Evolutionary conservation across 2,113 vertebrate genomes (phyloP), one percentile per base, ranked within the genome.

Genomic region (Stictonetta naevosa): DNA sequence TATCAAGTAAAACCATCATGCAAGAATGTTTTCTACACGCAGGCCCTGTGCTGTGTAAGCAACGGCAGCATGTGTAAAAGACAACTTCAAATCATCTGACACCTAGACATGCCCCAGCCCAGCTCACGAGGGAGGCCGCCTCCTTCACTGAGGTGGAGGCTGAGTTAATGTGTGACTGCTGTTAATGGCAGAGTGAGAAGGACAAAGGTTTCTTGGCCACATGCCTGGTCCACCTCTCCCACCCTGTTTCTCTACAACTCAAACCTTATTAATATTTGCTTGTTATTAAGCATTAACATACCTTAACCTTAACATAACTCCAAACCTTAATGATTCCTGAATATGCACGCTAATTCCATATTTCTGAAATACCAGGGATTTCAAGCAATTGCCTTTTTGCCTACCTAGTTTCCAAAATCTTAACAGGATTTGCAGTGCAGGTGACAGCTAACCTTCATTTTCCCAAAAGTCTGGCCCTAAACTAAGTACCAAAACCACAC

Each of bases 121-220:
- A 34, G 74, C n/a, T 15, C 55, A 56, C 5, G 7, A 90, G 52
- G 40, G 50, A 20, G 7, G 5, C 34, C 79, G n/a, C 58, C 34
- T 82, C 38, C 4, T 5, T 69, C 33, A 11, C 42, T 6, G 11
- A 25, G 15, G n/a, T 17, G 56, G 83, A 52, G 90, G 71, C 74
- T 40, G 60, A 92, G 94, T 97, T 96, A 93, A 97, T 94, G 83
- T 94, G 88, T 96, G 95, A 93, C 94, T 93, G 34, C 38, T 42
- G 77, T 72, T 83, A 81, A 84, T 68, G 80, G 80, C 64, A 88
- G 64, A 86, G 52, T 0, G 0, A 82, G 84, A 91, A 90, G 88
- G 72, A 77, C 77, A 91, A 95, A 96, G 95, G 92, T 94, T 95
- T 86, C 66, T 52, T 93, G 92, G 86, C 68, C 86, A 19, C 0